Evolutionary conservation across 2,797 vertebrate species (phyloP).

Genomic region (Periophthalmus magnuspinnatus): DNA sequence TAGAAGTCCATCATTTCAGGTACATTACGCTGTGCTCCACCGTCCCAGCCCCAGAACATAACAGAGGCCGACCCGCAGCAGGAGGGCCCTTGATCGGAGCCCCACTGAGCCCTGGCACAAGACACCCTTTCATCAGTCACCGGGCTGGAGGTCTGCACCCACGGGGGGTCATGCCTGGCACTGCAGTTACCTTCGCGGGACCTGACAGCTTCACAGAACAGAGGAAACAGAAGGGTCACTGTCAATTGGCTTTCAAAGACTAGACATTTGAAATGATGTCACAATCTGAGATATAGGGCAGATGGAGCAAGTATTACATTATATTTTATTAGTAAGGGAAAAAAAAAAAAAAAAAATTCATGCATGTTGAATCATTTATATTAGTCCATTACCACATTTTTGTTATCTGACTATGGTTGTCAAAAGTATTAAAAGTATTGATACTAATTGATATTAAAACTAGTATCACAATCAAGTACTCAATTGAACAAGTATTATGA

Average conservation of each 20-base stretch:
- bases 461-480: no score
- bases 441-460: no score
- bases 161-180: conserved; percentile 37
- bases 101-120: conserved; percentile 61
- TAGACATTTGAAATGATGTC: neutral
- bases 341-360: no score
- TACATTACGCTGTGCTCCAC: conserved; percentile 62
- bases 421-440: no score
- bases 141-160: conserved; percentile 65
- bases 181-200: conserved; percentile 80
- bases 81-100: conserved; percentile 55
- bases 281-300: neutral
- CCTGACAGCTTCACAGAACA: conserved; percentile 74
- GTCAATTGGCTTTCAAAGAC: neutral
- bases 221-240: neutral
- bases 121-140: conserved; percentile 62
- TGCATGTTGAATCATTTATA: no score
- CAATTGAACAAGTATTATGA: no score
- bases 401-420: no score
- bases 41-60: conserved; percentile 52
- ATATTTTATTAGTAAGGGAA: neutral
- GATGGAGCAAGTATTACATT: neutral
- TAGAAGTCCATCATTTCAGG: conserved; percentile 59
- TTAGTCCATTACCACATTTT: no score
- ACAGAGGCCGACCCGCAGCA: conserved; percentile 51